Conservation (phyloP, 1,140 invertebrate species). For the Zaprionus davidi region DNA sequence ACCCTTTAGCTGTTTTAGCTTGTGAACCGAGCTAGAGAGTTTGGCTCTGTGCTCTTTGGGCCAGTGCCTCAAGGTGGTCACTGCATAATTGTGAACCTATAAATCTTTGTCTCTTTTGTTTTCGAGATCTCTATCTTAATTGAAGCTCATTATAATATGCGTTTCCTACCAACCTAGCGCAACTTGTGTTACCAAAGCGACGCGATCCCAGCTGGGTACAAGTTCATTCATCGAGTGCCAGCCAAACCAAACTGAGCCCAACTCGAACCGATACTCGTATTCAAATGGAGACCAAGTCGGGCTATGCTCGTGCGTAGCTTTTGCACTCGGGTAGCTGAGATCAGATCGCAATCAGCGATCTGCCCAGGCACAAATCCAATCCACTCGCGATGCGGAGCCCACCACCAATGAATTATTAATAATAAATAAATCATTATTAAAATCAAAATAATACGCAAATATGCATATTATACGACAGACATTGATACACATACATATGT, state of each 20-base stretch:
- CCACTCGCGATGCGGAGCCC: slow-evolving; percentile 56
- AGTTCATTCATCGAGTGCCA: slow-evolving; percentile 46
- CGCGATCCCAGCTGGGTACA: slow-evolving; percentile 16
- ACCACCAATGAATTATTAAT: slow-evolving; percentile 84
- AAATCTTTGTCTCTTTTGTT: slow-evolving; percentile 79
- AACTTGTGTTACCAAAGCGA: slow-evolving; percentile 62
- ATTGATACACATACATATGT: slow-evolving; percentile 15
- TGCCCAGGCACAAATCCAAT: slow-evolving; percentile 39
- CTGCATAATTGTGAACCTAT: slow-evolving; percentile 76
- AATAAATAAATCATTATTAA: slow-evolving; percentile 84
- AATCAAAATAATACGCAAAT: slow-evolving; percentile 83
- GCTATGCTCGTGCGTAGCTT: slow-evolving; percentile 49
- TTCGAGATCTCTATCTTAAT: slow-evolving; percentile 79
- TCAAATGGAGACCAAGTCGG: slow-evolving; percentile 43
- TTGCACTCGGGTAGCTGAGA: slow-evolving; percentile 57
- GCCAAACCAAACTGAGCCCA: slow-evolving; percentile 4
- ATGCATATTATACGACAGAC: slow-evolving; percentile 74
- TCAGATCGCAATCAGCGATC: slow-evolving; percentile 71
- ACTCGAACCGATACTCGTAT: slow-evolving; percentile 13
- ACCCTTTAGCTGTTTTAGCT: slow-evolving; percentile 15
- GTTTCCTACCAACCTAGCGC: slow-evolving; percentile 67
- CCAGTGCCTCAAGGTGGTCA: slow-evolving; percentile 60
- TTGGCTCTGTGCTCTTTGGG: slow-evolving; percentile 23
- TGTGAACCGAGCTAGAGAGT: neutral
- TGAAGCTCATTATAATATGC: slow-evolving; percentile 82